Conservation (phyloP, 2,797 vertebrate species). For the Pempheris klunzingeri region DNA sequence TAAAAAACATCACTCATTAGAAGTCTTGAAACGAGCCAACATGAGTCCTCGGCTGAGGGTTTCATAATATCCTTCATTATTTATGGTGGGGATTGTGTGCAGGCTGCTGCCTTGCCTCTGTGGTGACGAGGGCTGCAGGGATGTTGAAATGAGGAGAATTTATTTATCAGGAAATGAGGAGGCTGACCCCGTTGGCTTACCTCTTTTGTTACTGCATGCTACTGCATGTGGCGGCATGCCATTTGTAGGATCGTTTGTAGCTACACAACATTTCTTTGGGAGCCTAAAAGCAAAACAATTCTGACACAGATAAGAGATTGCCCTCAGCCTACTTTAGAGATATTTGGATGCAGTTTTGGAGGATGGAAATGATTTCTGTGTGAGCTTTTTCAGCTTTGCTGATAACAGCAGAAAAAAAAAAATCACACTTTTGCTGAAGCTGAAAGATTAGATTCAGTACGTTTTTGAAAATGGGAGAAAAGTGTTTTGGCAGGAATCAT, state of each 20-base stretch:
- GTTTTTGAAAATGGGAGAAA: constrained; percentile 14
- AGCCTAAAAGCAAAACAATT: constrained; percentile 21
- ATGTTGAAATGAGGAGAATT: constrained; percentile 39
- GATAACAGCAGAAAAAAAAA: constrained; percentile 20
- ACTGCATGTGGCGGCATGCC: constrained; percentile 1
- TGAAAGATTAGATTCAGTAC: constrained; percentile 35
- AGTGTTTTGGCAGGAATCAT: constrained; percentile 11
- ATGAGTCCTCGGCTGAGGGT: constrained; percentile 23
- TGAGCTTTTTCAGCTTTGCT: constrained; percentile 21
- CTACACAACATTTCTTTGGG: not conserved
- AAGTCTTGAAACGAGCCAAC: constrained; percentile 39
- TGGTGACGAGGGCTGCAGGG: constrained; percentile 12
- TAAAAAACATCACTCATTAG: constrained; percentile 30
- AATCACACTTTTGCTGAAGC: constrained; percentile 15
- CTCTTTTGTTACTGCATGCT: constrained; percentile 11
- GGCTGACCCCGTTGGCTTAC: constrained; percentile 35
- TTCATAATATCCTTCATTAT: constrained; percentile 57
- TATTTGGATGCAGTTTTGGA: constrained; percentile 16
- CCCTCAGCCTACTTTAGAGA: constrained; percentile 18
- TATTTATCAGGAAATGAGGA: constrained; percentile 52
- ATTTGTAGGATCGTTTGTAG: constrained; percentile 24
- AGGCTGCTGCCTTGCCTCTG: constrained; percentile 35
- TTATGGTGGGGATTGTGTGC: constrained; percentile 52
- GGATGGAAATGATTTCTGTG: not conserved
- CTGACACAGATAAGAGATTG: constrained; percentile 25